Evolutionary conservation across 2,797 vertebrate species (phyloP).

Genomic region (Phyllotis vaccarum): DNA sequence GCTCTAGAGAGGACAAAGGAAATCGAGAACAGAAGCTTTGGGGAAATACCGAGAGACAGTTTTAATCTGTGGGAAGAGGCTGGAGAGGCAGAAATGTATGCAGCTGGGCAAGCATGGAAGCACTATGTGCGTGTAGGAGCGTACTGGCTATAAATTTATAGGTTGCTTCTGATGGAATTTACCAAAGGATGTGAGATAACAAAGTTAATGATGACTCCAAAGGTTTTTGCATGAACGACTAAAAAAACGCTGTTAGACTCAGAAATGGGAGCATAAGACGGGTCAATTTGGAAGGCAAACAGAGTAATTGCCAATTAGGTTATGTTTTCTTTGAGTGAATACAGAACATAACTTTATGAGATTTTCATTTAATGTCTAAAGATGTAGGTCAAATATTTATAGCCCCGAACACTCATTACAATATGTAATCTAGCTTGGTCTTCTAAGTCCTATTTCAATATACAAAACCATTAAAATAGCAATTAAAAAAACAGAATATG

Average conservation of each 20-base stretch:
- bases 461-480: slow-evolving; percentile 64
- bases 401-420: slow-evolving; percentile 46
- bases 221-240: not conserved
- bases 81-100: not conserved
- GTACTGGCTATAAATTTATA: not conserved
- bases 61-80: not conserved
- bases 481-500: slow-evolving; percentile 54
- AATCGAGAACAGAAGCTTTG: not conserved
- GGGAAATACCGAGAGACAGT: not conserved
- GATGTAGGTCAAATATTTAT: slow-evolving; percentile 67
- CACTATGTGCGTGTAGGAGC: not conserved
- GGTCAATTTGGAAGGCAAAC: not conserved
- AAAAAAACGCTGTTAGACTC: not conserved
- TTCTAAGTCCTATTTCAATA: slow-evolving; percentile 39
- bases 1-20: not conserved
- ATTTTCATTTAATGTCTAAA: slow-evolving; percentile 51
- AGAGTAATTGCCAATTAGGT: slow-evolving; percentile 43
- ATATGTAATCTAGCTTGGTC: slow-evolving; percentile 12
- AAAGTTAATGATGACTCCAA: not conserved
- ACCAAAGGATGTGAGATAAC: not conserved
- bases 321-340: slow-evolving; percentile 47
- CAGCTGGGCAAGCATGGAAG: too few relatives aligned
- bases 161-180: not conserved
- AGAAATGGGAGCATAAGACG: not conserved
- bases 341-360: not conserved